Base-by-base conservation (phyloP, 2,797 vertebrate genomes). In the Heliangelus exortis region DNA sequence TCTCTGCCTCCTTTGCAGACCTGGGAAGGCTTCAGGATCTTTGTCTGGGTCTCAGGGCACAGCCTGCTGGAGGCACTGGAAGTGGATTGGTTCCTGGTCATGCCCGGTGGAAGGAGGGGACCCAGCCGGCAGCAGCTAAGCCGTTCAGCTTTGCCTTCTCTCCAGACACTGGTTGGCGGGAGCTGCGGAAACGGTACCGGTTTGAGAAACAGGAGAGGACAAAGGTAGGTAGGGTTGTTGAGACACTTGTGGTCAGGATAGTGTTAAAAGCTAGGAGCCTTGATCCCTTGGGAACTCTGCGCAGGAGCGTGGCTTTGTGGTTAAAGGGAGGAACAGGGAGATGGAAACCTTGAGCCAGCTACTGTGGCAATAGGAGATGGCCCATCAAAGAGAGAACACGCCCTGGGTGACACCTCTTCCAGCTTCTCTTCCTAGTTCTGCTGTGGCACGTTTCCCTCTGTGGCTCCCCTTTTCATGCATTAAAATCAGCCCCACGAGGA, bases 81-180 rank as follows among this genome's bases (percentile, higher is more conserved):
- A 97, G 98, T 97, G 97, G 98, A 97, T 94, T 97, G 97, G 98
- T 97, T 97, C 97, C 98, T 95, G 98, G 99, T 98, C 98, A 99
- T 99, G 99, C 99, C 99, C 98, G 99, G 99, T 98, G 99, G 99
- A 98, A 99, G 99, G 98, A 99, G 99, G 99, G 99, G 99, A 98
- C 99, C 99, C 96, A 99, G 98, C 97, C 99, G 99, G 99, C 99
- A 99, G 98, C 99, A 99, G 98, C 98, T 99, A 97, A 99, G 99
- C 98, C 99, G 99, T 97, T 98, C 99, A 96, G 99, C 99, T 95
- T 98, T 99, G 97, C 99, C 99, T 76, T 99, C 99, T 96, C 98
- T 99, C 96, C 99, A 99, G 98, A 99, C 99, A 29, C 98, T 99
- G 96, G 99, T 99, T 72, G 99, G 99, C 19, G 98, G 98, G 69